These are phyloP conservation scores for Cuniculus paca DNA, from an alignment of 2,797 vertebrate species.

Conservation along the genomic window DNA sequence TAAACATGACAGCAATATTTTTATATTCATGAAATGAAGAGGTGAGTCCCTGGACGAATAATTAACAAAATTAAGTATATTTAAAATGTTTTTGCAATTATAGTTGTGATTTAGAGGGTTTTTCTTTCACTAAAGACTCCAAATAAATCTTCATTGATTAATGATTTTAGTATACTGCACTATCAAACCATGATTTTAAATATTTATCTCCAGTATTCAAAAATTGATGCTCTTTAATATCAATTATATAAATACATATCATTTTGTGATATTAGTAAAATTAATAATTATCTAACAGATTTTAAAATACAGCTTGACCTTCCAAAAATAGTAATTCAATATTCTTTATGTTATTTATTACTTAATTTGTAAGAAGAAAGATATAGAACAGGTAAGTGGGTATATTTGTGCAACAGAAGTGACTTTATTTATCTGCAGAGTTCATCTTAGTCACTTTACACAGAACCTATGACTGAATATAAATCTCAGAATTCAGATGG, in stretches of 20 bases:
- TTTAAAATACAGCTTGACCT: not conserved
- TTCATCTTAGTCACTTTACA: not conserved
- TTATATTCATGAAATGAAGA: not conserved
- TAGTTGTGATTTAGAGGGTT: not conserved
- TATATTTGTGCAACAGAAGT: not conserved
- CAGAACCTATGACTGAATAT: constrained; percentile 38
- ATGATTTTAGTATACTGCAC: not conserved
- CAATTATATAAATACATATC: not conserved
- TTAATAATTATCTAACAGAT: not conserved
- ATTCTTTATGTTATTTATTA: not conserved
- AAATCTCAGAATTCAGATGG: constrained; percentile 22
- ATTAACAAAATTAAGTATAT: not conserved
- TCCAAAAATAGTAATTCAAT: not conserved
- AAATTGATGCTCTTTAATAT: not conserved
- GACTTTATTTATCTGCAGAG: not conserved
- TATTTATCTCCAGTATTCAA: not conserved
- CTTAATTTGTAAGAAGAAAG: not conserved
- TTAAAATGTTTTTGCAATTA: not conserved
- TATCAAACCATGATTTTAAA: not conserved
- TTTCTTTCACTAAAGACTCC: not conserved
- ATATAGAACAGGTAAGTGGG: not conserved
- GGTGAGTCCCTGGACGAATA: not conserved
- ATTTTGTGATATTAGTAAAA: not conserved
- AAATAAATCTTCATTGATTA: not conserved
- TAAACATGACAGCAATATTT: constrained; percentile 22